phyloP scores from a whole-genome alignment of 2,113 vertebrate species.

The Hippoglossus stenolepis region DNA sequence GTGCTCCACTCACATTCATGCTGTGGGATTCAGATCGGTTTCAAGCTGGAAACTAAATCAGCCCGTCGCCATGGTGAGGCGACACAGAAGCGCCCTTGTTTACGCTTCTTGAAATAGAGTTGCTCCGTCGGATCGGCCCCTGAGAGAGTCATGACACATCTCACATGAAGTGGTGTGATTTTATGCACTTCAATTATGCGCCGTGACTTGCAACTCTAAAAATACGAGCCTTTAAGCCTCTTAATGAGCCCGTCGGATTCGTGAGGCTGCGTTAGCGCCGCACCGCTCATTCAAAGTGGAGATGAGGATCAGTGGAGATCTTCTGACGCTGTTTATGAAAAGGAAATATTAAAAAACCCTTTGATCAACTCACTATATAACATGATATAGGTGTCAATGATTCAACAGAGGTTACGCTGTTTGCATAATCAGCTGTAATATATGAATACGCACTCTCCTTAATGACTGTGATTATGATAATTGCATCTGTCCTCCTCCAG shows the following conservation, averaged over 20 bases:
- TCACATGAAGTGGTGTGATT: conserved; percentile 52
- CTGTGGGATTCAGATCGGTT: conserved; percentile 16
- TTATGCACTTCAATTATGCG: conserved; percentile 48
- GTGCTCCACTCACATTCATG: not conserved
- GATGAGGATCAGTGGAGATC: not conserved
- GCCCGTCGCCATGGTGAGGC: conserved; percentile 43
- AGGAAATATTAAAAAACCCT: too few relatives aligned
- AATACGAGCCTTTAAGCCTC: conserved; percentile 52
- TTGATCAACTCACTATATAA: too few relatives aligned
- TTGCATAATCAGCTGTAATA: not conserved
- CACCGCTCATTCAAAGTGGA: not conserved
- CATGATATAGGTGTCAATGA: too few relatives aligned
- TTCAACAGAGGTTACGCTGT: not conserved
- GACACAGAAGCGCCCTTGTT: conserved; percentile 23
- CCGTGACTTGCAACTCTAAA: conserved; percentile 44
- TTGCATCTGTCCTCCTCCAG: conserved; percentile 73
- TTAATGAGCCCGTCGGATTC: conserved; percentile 21
- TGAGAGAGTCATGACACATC: conserved; percentile 56
- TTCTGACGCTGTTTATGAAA: too few relatives aligned
- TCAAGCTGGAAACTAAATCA: not conserved
- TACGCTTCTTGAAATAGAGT: conserved; percentile 53
- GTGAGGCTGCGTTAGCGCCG: not conserved
- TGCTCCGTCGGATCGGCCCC: conserved; percentile 41
- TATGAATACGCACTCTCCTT: not conserved
- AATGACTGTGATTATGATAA: conserved; percentile 40